A percentile compares a stretch with the other conserved stretches of the same genome.
These are phyloP conservation scores for Cuniculus paca DNA, from an alignment of 2,797 vertebrate genomes.

Conservation along the genomic window DNA sequence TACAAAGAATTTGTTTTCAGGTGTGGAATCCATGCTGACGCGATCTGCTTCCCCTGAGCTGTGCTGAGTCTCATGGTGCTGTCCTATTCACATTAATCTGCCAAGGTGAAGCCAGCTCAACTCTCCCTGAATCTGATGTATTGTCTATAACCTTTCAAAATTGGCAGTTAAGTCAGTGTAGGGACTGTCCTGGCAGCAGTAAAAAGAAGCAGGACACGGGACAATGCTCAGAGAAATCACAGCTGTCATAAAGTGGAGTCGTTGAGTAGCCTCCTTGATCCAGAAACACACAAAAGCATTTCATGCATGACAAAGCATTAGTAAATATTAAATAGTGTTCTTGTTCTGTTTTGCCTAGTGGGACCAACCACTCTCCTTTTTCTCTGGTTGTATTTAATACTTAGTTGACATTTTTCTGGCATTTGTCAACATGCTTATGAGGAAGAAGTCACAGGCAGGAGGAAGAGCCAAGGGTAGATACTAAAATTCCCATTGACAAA, in stretches of 20 bases:
- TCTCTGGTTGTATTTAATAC: conserved; percentile 36
- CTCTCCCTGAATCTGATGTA: neutral
- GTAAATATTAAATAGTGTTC: conserved; percentile 69
- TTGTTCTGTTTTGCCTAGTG: conserved; percentile 54
- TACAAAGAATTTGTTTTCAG: neutral
- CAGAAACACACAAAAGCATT: conserved; percentile 53
- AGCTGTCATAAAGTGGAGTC: conserved; percentile 54
- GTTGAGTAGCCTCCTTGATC: conserved; percentile 26
- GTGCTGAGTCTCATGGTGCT: conserved; percentile 12
- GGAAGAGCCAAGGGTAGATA: neutral
- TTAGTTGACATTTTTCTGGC: conserved; percentile 48
- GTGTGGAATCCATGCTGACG: neutral
- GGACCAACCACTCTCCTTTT: conserved; percentile 7
- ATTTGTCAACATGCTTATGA: neutral
- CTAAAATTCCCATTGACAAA: neutral
- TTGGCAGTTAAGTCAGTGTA: conserved; percentile 70
- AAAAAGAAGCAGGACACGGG: conserved; percentile 66
- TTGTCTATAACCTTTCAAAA: conserved; percentile 74
- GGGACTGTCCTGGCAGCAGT: conserved; percentile 61
- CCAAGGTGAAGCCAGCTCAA: conserved; percentile 31
- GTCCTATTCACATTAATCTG: neutral
- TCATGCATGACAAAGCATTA: conserved; percentile 55
- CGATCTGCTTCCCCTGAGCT: neutral
- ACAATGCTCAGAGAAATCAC: conserved; percentile 65
- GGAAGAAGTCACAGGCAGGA: neutral